Evolutionary conservation across 1,140 invertebrate genomes (phyloP).

Genomic region (Hirudo medicinalis): DNA sequence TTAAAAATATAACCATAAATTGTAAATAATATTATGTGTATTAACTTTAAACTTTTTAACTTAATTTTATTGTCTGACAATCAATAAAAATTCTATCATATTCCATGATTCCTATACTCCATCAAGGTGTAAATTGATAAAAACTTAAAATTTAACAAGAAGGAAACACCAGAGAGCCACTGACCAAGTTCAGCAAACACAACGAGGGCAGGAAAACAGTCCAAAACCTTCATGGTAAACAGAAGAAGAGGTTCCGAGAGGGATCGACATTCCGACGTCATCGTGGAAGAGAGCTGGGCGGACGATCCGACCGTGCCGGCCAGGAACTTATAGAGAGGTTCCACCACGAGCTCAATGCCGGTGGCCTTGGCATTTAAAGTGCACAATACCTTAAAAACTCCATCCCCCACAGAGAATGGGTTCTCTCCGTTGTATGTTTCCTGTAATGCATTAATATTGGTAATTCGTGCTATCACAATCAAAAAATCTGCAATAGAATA

Average conservation of each 20-base stretch:
- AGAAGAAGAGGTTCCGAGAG: conserved; percentile 61
- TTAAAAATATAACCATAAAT: neutral
- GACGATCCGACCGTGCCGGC: neutral
- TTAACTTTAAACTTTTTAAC: too few species aligned
- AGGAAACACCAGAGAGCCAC: conserved; percentile 16
- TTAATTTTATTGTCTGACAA: too few species aligned
- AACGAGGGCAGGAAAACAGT: conserved; percentile 52
- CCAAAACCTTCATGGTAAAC: conserved; percentile 58
- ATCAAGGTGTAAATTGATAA: too few species aligned
- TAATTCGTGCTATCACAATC: conserved; percentile 19
- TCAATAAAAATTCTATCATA: too few species aligned
- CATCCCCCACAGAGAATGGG: conserved; percentile 61
- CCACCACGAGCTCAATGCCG: conserved; percentile 56
- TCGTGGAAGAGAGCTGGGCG: neutral
- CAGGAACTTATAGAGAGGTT: conserved; percentile 56
- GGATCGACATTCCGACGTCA: conserved; percentile 26
- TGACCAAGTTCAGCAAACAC: conserved; percentile 52
- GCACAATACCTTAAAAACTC: conserved; percentile 64
- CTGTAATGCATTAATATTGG: conserved; percentile 17
- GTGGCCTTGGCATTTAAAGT: conserved; percentile 58
- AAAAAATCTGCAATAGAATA: conserved; percentile 32
- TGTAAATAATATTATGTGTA: too few species aligned
- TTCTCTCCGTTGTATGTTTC: conserved; percentile 42
- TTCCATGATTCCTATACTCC: too few species aligned
- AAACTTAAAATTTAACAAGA: too few species aligned